These are phyloP conservation scores for Noctua pronuba DNA, from an alignment of 2,888 invertebrate species.

Conservation along the genomic window DNA sequence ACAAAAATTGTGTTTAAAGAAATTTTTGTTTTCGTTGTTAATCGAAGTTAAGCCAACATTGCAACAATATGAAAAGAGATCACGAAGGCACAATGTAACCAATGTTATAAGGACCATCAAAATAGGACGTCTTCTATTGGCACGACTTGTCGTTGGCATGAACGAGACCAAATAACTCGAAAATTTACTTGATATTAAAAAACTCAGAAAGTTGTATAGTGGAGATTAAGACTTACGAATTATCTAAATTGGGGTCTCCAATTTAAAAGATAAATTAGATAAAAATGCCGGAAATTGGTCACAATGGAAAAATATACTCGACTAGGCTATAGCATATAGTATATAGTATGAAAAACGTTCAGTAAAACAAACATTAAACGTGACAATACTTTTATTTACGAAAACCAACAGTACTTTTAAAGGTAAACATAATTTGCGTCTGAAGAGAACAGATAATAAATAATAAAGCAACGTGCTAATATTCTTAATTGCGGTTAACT, in stretches of 20 bases:
- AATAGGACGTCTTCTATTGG: background rate
- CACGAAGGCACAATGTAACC: background rate
- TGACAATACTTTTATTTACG: slow-evolving; percentile 3
- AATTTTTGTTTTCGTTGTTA: background rate
- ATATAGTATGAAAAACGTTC: too few species aligned
- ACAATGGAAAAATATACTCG: background rate
- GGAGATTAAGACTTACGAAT: too few species aligned
- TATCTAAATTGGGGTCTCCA: background rate
- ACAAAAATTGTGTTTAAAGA: background rate
- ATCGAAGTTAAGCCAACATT: background rate
- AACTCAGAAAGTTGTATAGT: background rate
- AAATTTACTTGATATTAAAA: background rate
- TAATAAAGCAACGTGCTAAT: too few species aligned
- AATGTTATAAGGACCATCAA: background rate
- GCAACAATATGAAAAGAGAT: background rate
- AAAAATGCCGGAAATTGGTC: background rate
- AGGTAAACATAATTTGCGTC: background rate
- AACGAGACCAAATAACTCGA: background rate
- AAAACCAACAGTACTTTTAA: background rate
- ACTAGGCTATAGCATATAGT: background rate
- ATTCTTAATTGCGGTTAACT: too few species aligned
- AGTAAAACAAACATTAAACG: background rate
- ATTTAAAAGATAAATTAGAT: background rate
- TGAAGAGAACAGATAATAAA: background rate
- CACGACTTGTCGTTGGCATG: background rate